Base-by-base conservation (phyloP, 2,888 invertebrate species). In the Rotaria sp. region DNA sequence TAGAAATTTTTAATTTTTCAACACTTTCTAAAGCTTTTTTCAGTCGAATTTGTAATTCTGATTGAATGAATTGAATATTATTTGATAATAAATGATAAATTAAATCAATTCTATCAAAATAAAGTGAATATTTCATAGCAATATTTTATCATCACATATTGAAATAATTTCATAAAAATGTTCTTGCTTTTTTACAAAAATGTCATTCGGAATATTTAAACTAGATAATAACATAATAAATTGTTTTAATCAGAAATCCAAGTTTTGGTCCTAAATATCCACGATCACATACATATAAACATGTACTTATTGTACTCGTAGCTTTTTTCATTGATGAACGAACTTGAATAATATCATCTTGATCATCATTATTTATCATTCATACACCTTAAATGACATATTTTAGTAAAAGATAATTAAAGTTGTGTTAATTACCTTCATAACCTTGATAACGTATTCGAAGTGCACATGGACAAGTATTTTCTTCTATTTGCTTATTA, bases 401-500 rank as follows among this genome's bases (percentile, higher is more conserved):
- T 57, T 57, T n/a, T 7, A 57, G 21, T 26, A 57, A 10, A 57
- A 57, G 8, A 21, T 26, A 26, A 57, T 24, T 26, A 57, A 57
- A 57, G 1, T n/a, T 8, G 35, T 35, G 18, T 18, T 5, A 74
- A 30, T 74, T 74, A 74, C 38, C 74, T 74, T 74, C 35, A 21
- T 38, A 74, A 74, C 74, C 74, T 74, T 74, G 74, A 74, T 35
- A 74, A 35, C 74, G 30, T n/a, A 74, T 74, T 74, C 35, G 74
- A 35, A 74, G 35, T 74, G 74, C 74, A 38, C 74, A 74, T 18
- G 74, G 74, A 57, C 24, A 57, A 10, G 13, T 30, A 18, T 35
- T 74, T 74, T 74, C 38, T 35, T 35, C 74, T 15, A 8, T 30
- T 30, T 10, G 18, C 5, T 74, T 74, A 35, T 74, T 35, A 35